Evolutionary conservation across 53 echinoderm and acorn worm genomes (phyloP), one percentile per base, ranked within the genome.

Genomic region (Paracentrotus lividus): DNA sequence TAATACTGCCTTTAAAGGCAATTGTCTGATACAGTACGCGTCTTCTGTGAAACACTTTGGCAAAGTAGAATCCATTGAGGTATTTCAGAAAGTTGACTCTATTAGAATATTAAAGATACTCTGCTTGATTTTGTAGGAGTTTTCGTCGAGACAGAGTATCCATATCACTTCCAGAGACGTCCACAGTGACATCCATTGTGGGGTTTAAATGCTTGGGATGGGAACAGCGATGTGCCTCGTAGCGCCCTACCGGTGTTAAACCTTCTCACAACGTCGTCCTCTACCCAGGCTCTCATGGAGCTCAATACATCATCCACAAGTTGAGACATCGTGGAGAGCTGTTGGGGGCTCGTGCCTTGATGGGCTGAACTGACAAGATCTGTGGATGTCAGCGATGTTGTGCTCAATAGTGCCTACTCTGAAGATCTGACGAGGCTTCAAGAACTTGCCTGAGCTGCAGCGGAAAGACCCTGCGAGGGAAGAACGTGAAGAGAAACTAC

Each of bases 171-270:
- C 88, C 96, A 99, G 93, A 99, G n/a, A 99, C 66, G 99, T 99
- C 42, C 99, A 99, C 96, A 97, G 99, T 86, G 99, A 99, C 77
- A 99, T 99, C 76, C 99, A 99, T 49, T 97, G 97, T 20, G n/a
- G n/a, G 99, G 99, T 23, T 84, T 99, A 88, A 99, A 99, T 59
- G 99, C 96, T 6, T 99, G 99, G 99, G 92, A 97, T n/a, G n/a
- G 84, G 99, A 99, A 81, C 99, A 96, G 53, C 97, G 99, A 68
- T 99, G 99, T 90, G n/a, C 99, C 99, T 31, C 96, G n/a, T 99
- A 26, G 99, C 99, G 13, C 97, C 96, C 27, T 99, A 99, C 72
- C 97, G 99, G 31, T 99, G 99, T 91, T n/a, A n/a, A n/a, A 99
- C 99, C 2, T 99, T 88, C 96, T 96, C 97, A 13, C 97, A 99